phyloP scores from a whole-genome alignment of 2,797 vertebrate genomes.

The Poeciliopsis infans region DNA sequence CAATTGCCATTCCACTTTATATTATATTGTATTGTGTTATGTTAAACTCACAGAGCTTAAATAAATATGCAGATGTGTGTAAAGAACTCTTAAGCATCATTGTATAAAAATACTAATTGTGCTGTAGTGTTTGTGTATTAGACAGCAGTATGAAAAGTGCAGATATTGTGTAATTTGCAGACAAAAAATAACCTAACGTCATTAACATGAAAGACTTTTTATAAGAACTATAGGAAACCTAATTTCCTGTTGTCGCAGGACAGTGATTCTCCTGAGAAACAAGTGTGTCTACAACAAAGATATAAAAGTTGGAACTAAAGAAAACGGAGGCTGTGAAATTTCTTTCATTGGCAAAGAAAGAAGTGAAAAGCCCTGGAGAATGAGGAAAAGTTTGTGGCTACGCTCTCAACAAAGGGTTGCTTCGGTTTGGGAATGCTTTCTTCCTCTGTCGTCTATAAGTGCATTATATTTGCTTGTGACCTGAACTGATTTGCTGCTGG shows the following conservation, averaged over 20 bases:
- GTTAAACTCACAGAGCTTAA: neutral
- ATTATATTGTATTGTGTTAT: neutral
- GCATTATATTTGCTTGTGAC: constrained; percentile 44
- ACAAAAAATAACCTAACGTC: too few species aligned
- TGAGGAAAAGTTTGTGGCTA: constrained; percentile 56
- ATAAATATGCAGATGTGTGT: neutral
- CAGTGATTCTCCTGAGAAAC: constrained; percentile 38
- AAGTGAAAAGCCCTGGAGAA: constrained; percentile 28
- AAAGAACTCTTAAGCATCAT: neutral
- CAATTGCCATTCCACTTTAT: neutral
- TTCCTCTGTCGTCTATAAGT: constrained; percentile 26
- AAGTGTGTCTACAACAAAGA: constrained; percentile 28
- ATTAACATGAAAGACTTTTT: constrained; percentile 5
- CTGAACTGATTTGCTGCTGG: constrained; percentile 41
- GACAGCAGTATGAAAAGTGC: neutral
- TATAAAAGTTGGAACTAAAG: constrained; percentile 9
- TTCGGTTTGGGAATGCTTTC: constrained; percentile 52
- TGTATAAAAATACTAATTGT: neutral
- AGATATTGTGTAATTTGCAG: neutral
- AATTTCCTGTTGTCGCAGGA: constrained; percentile 22
- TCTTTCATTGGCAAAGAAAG: constrained; percentile 34
- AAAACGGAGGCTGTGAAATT: constrained; percentile 34
- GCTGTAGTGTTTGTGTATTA: neutral
- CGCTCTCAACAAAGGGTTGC: constrained; percentile 49
- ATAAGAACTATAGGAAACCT: neutral